Base-by-base conservation (phyloP, 1,140 invertebrate species). In the Bombus picipes region DNA sequence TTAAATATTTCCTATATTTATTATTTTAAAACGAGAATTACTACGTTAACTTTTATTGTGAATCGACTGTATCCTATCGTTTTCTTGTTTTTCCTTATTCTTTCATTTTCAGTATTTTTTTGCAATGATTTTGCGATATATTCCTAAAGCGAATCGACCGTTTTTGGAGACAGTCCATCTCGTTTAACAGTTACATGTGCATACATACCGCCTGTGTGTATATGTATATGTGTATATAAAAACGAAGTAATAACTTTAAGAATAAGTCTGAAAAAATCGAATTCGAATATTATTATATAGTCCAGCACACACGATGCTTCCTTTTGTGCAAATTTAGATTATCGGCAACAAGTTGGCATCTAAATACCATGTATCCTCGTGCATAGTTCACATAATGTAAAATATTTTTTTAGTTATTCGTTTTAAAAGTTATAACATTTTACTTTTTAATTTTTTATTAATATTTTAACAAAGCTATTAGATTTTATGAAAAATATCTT, bases 281-380 rank as follows among this genome's bases (percentile, higher is more conserved):
- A 87, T 59, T 82, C 71, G 76, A 89, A 85, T 87, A 70, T 70
- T 87, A 70, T 70, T 87, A 57, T n/a, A 74, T 79, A 78, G 86
- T 87, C 80, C 74, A 78, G 80, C 82, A 90, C 72, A 89, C 82
- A 85, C 66, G 81, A 87, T 87, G 78, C 72, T 89, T 86, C 88
- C 83, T 74, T 87, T 37, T 53, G 47, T 80, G 84, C 70, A 70
- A 39, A 81, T 82, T 68, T 85, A 78, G 37, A 84, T 86, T n/a
- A 82, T 87, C 73, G 66, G 70, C 37, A 78, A 87, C 66, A 70
- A 88, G 74, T 86, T 41, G 15, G 34, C n/a, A n/a, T 82, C 71
- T 32, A 8, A n/a, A 76, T 41, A 47, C 47, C 85, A 73, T 82
- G 71, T 66, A 62, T 57, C 79, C 74, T 88, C 76, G 87, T 83